Percentiles rank a stretch among this genome's conserved stretches.
Conservation (phyloP, 2,797 vertebrate genomes). For the Adrianichthys oophorus region DNA sequence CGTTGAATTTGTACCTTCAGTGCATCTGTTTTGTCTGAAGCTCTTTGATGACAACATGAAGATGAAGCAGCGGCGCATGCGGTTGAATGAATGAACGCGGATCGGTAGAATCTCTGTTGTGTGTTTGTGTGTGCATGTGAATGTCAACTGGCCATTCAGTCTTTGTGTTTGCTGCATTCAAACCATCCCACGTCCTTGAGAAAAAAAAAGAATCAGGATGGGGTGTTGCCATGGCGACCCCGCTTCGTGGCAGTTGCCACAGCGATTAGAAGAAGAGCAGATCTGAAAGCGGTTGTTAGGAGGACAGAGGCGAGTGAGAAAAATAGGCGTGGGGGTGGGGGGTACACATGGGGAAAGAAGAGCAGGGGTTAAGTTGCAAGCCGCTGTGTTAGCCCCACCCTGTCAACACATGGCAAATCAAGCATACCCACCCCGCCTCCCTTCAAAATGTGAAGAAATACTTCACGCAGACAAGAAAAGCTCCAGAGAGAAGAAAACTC, state of each 20-base stretch:
- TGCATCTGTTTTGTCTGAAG: too few species aligned
- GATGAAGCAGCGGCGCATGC: too few species aligned
- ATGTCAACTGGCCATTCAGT: conserved; percentile 45
- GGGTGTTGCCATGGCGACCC: conserved; percentile 78
- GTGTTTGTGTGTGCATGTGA: conserved; percentile 3
- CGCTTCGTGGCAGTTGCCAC: conserved; percentile 78
- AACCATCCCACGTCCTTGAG: conserved; percentile 73
- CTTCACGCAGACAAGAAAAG: conserved; percentile 28
- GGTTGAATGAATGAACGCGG: too few species aligned
- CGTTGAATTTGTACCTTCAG: too few species aligned
- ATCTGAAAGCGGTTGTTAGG: conserved; percentile 76
- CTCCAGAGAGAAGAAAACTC: conserved; percentile 37
- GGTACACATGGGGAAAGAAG: conserved; percentile 47
- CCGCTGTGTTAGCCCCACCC: conserved; percentile 18
- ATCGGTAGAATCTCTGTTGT: conserved; percentile 6
- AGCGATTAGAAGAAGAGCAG: conserved; percentile 67
- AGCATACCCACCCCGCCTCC: background rate
- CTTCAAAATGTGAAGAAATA: background rate
- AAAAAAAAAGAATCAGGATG: conserved; percentile 70
- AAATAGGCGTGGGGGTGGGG: conserved; percentile 35
- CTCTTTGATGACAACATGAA: too few species aligned
- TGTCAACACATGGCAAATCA: conserved; percentile 30
- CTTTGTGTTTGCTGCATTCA: conserved; percentile 42
- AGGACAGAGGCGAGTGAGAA: conserved; percentile 55
- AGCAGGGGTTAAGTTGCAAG: conserved; percentile 38